phyloP scores from a whole-genome alignment of 2,797 vertebrate species.

The Neomorphus geoffroyi region DNA sequence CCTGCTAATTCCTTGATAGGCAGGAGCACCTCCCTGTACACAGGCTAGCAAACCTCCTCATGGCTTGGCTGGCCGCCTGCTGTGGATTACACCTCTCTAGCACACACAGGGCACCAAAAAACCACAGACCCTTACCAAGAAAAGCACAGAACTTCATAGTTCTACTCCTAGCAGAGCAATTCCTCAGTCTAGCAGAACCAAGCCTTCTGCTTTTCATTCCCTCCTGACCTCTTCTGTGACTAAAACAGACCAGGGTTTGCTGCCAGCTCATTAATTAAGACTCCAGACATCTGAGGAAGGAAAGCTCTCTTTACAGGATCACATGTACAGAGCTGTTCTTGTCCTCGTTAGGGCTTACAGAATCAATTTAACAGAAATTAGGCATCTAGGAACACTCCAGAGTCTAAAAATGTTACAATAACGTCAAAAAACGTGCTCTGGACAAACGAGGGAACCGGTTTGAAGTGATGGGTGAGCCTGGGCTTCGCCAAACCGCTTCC shows the following conservation, averaged over 20 bases:
- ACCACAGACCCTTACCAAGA: background rate
- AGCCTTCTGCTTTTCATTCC: background rate
- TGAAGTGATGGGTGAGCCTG: fast-evolving
- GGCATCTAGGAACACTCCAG: background rate
- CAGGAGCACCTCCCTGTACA: background rate
- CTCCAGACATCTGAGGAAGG: background rate
- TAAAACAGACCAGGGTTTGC: fast-evolving
- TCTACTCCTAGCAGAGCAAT: background rate
- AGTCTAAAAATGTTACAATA: background rate
- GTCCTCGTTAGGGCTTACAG: background rate
- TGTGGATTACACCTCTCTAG: background rate
- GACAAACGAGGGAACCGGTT: fast-evolving
- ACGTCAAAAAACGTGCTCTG: fast-evolving
- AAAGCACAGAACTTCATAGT: no score
- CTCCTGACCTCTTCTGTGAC: background rate
- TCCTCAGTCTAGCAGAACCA: background rate
- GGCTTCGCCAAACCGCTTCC: background rate
- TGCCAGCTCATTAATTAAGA: background rate
- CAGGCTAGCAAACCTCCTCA: background rate
- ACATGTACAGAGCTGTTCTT: fast-evolving
- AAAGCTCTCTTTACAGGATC: fast-evolving
- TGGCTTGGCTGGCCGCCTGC: fast-evolving
- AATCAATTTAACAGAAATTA: background rate
- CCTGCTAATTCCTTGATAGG: fast-evolving
- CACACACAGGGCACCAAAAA: background rate